Evolutionary conservation across 30 jellyfish, hydroid and myxozoan species (phyloP), one percentile per base, ranked within the genome.

Genomic region (Catostylus mosaicus): DNA sequence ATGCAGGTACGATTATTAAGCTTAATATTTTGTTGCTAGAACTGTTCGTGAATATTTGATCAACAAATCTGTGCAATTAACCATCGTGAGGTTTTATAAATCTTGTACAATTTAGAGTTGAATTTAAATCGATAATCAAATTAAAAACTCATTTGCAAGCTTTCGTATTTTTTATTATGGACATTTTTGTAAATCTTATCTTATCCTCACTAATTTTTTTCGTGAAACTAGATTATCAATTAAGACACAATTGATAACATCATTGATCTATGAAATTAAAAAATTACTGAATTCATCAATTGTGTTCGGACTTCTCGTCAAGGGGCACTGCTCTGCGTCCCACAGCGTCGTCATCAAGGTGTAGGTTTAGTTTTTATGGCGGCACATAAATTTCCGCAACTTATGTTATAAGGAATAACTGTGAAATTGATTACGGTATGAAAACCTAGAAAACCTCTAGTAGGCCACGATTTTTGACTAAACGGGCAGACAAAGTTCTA

Each of bases 121-220:
- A 59, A 59, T 59, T 59, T 23, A 36, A 50, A 27, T 4, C 26
- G 71, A 59, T 59, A 59, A 59, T 16, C 38, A 19, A 1, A 23
- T 59, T 59, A 23, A 7, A 20, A 50, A 50, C 19, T 23, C 11
- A 12, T 59, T n/a, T 59, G 8, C 40, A 1, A 1, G 4, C 38
- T 59, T 59, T 59, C 71, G 26, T 59, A 59, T 27, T 59, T 52
- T 59, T 59, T 59, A 23, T 59, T 59, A 26, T 26, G 71, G 38
- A 59, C 71, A 59, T 12, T 59, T 59, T 59, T 59, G 38, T 59
- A 59, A 50, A 50, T 50, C 63, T 10, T 5, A 27, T 50, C 63
- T 23, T 50, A 50, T 50, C 63, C 63, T 50, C 20, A 50, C 27
- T 50, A 10, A 6, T 50, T 50, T 9, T 16, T 2, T 50, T 23